These are phyloP conservation scores for Protobothrops mucrosquamatus DNA, from an alignment of 2,113 vertebrate genomes.

Conservation along the genomic window DNA sequence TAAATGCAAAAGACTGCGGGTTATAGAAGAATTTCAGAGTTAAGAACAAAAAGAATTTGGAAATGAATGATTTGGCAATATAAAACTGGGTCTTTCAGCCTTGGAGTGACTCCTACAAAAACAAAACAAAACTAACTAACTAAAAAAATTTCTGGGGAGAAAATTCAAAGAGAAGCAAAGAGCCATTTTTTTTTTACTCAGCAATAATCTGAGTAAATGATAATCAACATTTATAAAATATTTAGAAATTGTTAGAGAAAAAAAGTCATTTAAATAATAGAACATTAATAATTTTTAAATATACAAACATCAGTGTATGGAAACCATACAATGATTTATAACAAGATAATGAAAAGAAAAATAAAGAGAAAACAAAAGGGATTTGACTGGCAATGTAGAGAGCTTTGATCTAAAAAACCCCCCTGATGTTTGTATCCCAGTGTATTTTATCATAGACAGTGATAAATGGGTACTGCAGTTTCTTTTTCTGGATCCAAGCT, in stretches of 20 bases:
- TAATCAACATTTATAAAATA: neutral
- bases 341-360: neutral
- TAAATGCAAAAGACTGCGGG: neutral
- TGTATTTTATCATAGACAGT: neutral
- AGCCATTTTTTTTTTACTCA: neutral
- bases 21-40: neutral
- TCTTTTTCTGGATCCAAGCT: neutral
- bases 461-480: neutral
- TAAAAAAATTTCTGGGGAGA: neutral
- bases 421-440: neutral
- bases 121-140: neutral
- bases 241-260: neutral
- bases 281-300: neutral
- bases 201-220: neutral
- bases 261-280: neutral
- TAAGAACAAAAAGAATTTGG: neutral
- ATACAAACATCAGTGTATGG: neutral
- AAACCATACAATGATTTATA: neutral
- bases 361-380: neutral
- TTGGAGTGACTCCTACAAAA: neutral
- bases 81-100: neutral
- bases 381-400: neutral
- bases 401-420: neutral
- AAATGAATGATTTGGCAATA: neutral
- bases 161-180: neutral